Percentiles rank a stretch among this genome's conserved stretches.
Conservation (phyloP, 2,888 invertebrate species). For the Prionchulus punctatus region DNA sequence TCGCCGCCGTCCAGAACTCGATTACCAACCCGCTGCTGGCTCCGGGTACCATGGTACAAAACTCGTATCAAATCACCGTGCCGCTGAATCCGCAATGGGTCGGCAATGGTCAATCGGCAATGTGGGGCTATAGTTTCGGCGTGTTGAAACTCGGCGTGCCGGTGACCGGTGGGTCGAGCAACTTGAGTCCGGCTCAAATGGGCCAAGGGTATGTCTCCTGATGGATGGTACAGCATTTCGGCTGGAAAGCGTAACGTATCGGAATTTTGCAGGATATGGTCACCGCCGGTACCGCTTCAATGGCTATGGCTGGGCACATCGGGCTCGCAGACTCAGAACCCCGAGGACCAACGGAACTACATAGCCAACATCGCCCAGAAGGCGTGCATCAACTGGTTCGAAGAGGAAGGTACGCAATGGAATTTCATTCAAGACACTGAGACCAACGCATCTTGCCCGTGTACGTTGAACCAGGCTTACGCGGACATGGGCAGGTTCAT, state of each 20-base stretch:
- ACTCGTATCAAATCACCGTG: no score
- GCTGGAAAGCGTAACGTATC: no score
- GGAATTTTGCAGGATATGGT: constrained; percentile 18
- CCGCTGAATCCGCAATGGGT: not conserved
- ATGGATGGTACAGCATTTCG: no score
- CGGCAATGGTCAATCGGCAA: not conserved
- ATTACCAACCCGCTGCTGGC: no score
- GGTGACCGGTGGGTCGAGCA: not conserved
- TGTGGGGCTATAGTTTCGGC: not conserved
- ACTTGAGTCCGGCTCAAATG: not conserved
- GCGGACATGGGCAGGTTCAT: constrained; percentile 78
- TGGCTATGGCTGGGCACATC: constrained; percentile 27
- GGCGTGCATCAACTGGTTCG: constrained; percentile 13
- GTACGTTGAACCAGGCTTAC: constrained; percentile 55
- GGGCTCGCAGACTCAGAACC: constrained; percentile 17
- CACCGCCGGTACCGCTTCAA: constrained; percentile 27
- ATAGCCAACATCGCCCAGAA: not conserved
- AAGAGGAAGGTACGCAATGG: constrained; percentile 24
- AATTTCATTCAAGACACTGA: constrained; percentile 29
- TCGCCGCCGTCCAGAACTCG: not conserved
- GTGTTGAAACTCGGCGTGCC: no score
- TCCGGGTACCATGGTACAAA: no score
- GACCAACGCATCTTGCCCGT: constrained; percentile 46
- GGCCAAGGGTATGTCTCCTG: not conserved
- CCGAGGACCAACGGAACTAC: not conserved